phyloP scores from a whole-genome alignment of 1,140 invertebrate genomes.

The Venturia canescens region DNA sequence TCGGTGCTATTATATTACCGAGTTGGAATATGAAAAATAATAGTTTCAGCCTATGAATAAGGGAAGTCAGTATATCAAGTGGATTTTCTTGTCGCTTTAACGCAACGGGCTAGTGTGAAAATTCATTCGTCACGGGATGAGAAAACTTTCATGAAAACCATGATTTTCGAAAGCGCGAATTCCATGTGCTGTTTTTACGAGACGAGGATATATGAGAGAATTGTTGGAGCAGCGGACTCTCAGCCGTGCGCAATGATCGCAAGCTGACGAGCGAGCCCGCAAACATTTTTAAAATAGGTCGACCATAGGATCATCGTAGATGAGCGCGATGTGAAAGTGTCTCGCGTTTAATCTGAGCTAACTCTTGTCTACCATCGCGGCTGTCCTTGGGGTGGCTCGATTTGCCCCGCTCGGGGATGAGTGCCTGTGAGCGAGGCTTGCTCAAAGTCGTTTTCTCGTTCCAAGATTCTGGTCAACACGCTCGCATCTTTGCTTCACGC shows the following conservation, averaged over 20 bases:
- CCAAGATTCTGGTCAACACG: not conserved
- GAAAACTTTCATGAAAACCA: no score
- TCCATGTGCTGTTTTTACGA: no score
- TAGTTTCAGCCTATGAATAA: no score
- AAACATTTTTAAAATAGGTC: conserved; percentile 66
- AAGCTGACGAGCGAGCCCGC: conserved; percentile 64
- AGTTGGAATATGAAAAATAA: no score
- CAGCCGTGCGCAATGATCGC: conserved; percentile 27
- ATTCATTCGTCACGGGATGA: no score
- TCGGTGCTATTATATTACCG: no score
- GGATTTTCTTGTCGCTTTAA: no score
- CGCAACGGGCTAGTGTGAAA: no score
- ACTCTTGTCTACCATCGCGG: conserved; percentile 39
- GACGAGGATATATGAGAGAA: not conserved
- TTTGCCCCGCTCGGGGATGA: not conserved
- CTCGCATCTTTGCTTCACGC: not conserved
- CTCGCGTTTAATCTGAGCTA: not conserved
- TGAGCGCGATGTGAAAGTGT: conserved; percentile 43
- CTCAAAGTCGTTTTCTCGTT: not conserved
- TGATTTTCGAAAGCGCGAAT: no score
- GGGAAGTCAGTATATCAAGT: no score
- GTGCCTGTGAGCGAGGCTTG: not conserved
- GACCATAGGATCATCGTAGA: conserved; percentile 45
- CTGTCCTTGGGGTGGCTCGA: conserved; percentile 12
- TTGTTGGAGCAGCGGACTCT: not conserved